Conservation (phyloP, 2,888 invertebrate species). For the Branchellion lobata region DNA sequence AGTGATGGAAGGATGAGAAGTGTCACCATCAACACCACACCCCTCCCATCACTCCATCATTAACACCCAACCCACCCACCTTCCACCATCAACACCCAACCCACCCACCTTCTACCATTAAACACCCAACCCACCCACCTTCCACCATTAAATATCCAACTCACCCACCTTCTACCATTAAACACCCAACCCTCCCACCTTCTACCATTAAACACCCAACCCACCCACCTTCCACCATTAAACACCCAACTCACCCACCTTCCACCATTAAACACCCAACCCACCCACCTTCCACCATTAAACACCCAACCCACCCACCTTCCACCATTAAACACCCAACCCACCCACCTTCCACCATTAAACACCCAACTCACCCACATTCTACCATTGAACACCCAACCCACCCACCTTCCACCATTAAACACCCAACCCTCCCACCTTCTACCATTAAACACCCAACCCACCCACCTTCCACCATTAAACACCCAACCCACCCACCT, state of each 20-base stretch:
- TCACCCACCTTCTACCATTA: neutral
- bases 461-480: neutral
- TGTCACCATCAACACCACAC: neutral
- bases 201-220: neutral
- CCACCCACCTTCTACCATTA: too few relatives aligned
- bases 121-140: neutral
- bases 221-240: too few relatives aligned
- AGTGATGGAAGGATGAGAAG: too few relatives aligned
- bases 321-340: neutral
- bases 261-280: neutral
- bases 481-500: conserved; percentile 67
- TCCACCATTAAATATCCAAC: neutral
- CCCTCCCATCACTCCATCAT: neutral
- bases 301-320: neutral
- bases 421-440: neutral
- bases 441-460: neutral
- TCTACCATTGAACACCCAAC: too few relatives aligned
- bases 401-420: too few relatives aligned
- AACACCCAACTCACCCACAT: neutral
- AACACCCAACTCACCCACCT: neutral
- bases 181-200: neutral
- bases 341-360: too few relatives aligned
- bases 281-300: too few relatives aligned
- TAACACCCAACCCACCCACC: too few relatives aligned
- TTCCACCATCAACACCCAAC: too few relatives aligned